Base-by-base conservation (phyloP, 2,888 invertebrate species). In the Diadegma fenestrale region DNA sequence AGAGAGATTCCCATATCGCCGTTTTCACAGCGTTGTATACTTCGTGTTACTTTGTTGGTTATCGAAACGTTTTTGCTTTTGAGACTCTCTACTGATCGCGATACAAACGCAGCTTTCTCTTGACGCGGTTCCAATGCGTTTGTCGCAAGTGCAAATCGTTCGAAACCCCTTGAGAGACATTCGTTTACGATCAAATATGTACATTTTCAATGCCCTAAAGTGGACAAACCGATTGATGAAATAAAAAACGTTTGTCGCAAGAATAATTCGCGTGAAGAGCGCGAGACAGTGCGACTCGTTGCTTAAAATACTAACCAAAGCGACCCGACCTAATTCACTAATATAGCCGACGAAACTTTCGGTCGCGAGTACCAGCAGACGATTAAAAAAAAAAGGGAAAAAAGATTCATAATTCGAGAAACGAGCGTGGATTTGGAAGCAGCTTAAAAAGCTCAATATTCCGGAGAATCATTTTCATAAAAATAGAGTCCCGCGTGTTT, bases 1-100 rank as follows among this genome's bases (percentile, higher is more conserved):
- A 84, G 80, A n/a, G n/a, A n/a, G n/a, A n/a, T 81, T 66, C 82
- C 75, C n/a, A n/a, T n/a, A 81, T 86, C 76, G 61, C 64, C 76
- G 73, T 66, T 75, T 83, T 82, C 6, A 37, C 81, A 51, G 58
- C 19, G 5, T 54, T 68, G 26, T 71, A n/a, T n/a, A 12, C 61
- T 75, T 41, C 43, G 58, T 68, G 6, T 79, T 73, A 33, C 12
- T 33, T 54, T 43, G 33, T 64, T 64, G 66, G 48, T 69, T 68
- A 19, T 12, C 30, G 37, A 22, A 43, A 30, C 69, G 37, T 17
- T 61, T 1, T 63, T 72, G 3, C 30, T 61, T 54, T 43, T 41
- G 30, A 63, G 54, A 61, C 33, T n/a, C 61, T 17, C 30, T 43
- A 54, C 0, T 14, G 22, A 19, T 45, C 64, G 26, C 37, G 37